Conservation (phyloP, 1,140 invertebrate species). For the Drosophila paulistorum region DNA sequence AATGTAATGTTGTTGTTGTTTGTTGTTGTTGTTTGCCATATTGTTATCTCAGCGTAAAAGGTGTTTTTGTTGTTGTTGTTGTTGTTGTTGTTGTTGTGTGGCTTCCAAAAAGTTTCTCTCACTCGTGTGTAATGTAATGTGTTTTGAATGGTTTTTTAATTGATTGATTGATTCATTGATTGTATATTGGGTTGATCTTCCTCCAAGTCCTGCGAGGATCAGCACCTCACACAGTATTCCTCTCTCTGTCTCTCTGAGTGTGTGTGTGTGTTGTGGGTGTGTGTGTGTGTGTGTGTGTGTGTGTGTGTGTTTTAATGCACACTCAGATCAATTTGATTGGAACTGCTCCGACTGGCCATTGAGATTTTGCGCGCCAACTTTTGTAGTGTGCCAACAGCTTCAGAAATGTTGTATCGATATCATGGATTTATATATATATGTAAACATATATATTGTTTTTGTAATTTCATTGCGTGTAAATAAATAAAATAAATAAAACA, state of each 20-base stretch:
- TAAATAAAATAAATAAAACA: constrained; percentile 69
- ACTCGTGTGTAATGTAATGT: background rate
- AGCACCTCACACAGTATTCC: background rate
- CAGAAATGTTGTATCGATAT: constrained; percentile 41
- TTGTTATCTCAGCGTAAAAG: constrained; percentile 1
- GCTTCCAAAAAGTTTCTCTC: constrained; percentile 4
- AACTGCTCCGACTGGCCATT: constrained; percentile 79
- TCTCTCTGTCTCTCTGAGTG: background rate
- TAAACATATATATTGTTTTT: constrained; percentile 31
- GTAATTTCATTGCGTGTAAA: constrained; percentile 66
- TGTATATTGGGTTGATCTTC: background rate
- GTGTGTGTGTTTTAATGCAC: constrained; percentile 62
- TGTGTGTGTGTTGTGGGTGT: constrained; percentile 28
- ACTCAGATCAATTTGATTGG: constrained; percentile 77
- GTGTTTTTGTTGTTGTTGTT: constrained; percentile 6
- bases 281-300: constrained; percentile 12
- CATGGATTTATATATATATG: constrained; percentile 36
- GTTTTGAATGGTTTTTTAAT: background rate
- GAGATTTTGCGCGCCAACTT: constrained; percentile 82
- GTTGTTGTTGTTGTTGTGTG: constrained; percentile 1
- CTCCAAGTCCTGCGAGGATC: constrained; percentile 4
- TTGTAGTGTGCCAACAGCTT: constrained; percentile 82
- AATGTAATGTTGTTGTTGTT: constrained; percentile 19
- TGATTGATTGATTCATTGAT: constrained; percentile 1
- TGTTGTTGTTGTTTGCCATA: background rate